Evolutionary conservation across 2,888 invertebrate genomes (phyloP).

Genomic region (Phaonia tiefii): DNA sequence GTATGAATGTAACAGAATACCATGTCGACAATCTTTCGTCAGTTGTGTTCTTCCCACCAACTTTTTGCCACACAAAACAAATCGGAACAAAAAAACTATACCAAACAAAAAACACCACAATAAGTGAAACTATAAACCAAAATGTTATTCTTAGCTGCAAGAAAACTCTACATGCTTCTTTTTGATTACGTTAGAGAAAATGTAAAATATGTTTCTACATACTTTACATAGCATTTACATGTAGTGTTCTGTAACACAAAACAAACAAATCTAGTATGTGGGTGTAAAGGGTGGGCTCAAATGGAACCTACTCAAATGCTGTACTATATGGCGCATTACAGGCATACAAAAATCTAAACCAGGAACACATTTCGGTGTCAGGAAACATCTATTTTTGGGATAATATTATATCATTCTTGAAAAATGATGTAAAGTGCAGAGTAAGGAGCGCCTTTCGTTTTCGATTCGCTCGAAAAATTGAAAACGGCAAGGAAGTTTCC

Average conservation of each 20-base stretch:
- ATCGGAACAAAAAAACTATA: not conserved
- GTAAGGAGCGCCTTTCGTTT: too few relatives aligned
- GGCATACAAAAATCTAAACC: not conserved
- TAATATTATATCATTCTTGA: too few relatives aligned
- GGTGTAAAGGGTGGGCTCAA: too few relatives aligned
- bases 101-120: not conserved
- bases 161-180: not conserved
- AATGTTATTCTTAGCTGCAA: not conserved
- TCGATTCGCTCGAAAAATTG: too few relatives aligned
- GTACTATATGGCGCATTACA: too few relatives aligned
- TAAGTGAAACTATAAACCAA: not conserved
- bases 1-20: too few relatives aligned
- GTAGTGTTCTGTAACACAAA: too few relatives aligned
- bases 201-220: not conserved
- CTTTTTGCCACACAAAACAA: not conserved
- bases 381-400: too few relatives aligned
- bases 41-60: not conserved
- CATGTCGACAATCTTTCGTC: not conserved
- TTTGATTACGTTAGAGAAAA: not conserved
- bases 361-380: not conserved
- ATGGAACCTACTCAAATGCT: too few relatives aligned
- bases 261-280: too few relatives aligned
- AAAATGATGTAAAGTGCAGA: too few relatives aligned
- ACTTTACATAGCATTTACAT: constrained; percentile 7
- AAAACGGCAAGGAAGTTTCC: too few relatives aligned